Evolutionary conservation across 1,140 invertebrate species (phyloP).

Genomic region (Nephotettix cincticeps): DNA sequence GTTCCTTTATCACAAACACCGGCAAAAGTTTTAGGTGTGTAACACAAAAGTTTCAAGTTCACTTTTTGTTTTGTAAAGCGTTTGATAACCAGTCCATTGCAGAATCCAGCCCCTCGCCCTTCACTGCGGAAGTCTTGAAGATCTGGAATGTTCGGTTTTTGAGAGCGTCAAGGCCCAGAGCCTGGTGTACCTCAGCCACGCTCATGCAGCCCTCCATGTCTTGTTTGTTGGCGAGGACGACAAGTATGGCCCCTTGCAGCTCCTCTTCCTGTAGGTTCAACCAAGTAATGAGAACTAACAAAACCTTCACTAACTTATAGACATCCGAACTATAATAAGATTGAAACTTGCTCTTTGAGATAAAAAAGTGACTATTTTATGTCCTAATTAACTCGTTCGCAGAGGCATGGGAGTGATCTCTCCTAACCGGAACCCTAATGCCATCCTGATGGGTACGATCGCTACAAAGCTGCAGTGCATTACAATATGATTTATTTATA

Average conservation of each 20-base stretch:
- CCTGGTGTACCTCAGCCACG: conserved; percentile 95
- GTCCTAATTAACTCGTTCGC: too few relatives aligned
- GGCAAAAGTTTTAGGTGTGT: not conserved
- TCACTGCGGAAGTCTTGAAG: conserved; percentile 97
- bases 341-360: too few relatives aligned
- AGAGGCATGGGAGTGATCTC: too few relatives aligned
- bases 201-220: conserved; percentile 97
- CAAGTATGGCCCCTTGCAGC: conserved; percentile 89
- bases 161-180: conserved; percentile 89
- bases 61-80: conserved; percentile 85
- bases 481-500: too few relatives aligned
- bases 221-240: conserved; percentile 99
- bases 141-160: conserved; percentile 99
- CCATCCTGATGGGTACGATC: too few relatives aligned
- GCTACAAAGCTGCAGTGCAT: too few relatives aligned
- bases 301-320: too few relatives aligned
- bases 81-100: conserved; percentile 99
- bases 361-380: too few relatives aligned
- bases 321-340: too few relatives aligned
- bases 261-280: conserved; percentile 97
- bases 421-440: too few relatives aligned
- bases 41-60: conserved; percentile 42
- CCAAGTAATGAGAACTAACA: too few relatives aligned
- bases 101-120: conserved; percentile 97
- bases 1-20: not conserved